phyloP scores from a whole-genome alignment of 23 tunicate species.

The Halocynthia aurantium region DNA sequence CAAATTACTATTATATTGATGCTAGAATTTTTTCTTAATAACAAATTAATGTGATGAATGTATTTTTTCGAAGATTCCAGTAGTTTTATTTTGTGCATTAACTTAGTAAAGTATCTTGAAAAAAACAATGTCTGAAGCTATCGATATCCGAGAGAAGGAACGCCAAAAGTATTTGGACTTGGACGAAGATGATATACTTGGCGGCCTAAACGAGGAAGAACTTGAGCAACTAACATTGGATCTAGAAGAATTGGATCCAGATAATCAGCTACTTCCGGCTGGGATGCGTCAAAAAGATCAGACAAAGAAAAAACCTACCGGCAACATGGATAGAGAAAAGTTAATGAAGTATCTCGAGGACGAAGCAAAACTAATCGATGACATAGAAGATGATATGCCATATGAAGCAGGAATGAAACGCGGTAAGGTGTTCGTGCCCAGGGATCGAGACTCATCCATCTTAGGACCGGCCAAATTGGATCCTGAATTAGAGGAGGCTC shows the following conservation, averaged over 20 bases:
- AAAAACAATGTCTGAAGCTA: conserved; percentile 40
- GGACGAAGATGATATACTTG: conserved; percentile 83
- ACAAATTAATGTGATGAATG: too few relatives aligned
- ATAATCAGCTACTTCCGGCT: conserved; percentile 48
- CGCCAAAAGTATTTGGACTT: conserved; percentile 60
- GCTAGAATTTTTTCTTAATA: too few relatives aligned
- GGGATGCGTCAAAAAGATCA: conserved; percentile 81
- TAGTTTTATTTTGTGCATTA: not conserved
- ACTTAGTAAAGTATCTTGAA: conserved; percentile 3
- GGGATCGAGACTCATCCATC: conserved; percentile 10
- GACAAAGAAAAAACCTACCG: conserved; percentile 86
- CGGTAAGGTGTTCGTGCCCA: conserved; percentile 66
- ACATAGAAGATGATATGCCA: conserved; percentile 82
- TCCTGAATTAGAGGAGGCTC: conserved; percentile 86
- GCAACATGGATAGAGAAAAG: conserved; percentile 79
- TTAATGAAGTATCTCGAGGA: conserved; percentile 64
- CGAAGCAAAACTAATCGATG: conserved; percentile 66
- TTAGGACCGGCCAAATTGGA: conserved; percentile 73
- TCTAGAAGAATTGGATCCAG: conserved; percentile 92
- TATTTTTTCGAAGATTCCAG: not conserved
- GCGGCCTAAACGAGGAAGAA: conserved; percentile 72
- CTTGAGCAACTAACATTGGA: conserved; percentile 68
- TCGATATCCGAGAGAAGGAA: conserved; percentile 42
- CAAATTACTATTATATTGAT: too few relatives aligned
- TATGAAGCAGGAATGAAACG: conserved; percentile 77